phyloP scores from a whole-genome alignment of 2,113 vertebrate species.

The Boleophthalmus pectinirostris region DNA sequence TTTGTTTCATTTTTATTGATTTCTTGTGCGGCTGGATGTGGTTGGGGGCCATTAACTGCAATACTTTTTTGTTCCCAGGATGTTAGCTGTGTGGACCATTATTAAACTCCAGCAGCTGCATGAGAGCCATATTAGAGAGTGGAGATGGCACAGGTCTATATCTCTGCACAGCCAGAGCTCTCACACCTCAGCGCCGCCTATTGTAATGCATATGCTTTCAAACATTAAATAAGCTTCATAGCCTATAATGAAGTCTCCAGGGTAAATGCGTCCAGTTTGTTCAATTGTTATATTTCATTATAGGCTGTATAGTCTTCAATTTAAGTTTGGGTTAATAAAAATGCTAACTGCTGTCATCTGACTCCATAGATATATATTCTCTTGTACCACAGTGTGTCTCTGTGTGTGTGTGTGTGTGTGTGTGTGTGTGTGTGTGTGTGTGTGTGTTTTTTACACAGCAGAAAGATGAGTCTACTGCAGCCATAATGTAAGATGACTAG shows the following conservation, averaged over 20 bases:
- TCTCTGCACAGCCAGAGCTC: slow-evolving; percentile 51
- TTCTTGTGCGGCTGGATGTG: slow-evolving; percentile 49
- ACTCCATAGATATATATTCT: neutral
- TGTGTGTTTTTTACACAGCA: no score
- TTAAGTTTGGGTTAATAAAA: neutral
- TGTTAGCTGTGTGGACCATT: slow-evolving; percentile 60
- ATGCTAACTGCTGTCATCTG: neutral
- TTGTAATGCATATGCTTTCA: slow-evolving; percentile 65
- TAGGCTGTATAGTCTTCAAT: neutral
- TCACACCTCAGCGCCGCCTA: slow-evolving; percentile 34
- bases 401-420: no score
- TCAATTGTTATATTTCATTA: slow-evolving; percentile 19
- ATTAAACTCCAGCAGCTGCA: slow-evolving; percentile 70
- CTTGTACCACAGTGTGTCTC: neutral
- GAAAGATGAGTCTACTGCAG: no score
- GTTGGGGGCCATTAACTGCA: slow-evolving; percentile 63
- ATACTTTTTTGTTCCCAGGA: slow-evolving; percentile 41
- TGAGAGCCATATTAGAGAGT: slow-evolving; percentile 48
- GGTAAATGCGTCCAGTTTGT: slow-evolving; percentile 49
- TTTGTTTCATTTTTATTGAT: slow-evolving; percentile 51
- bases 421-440: no score
- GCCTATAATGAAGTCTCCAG: slow-evolving; percentile 47
- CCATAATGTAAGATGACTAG: no score
- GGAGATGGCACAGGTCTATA: slow-evolving; percentile 51
- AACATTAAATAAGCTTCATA: slow-evolving; percentile 56